Conservation (phyloP, 37 sponge, comb jelly and placozoan genomes). For the Bolinopsis microptera region DNA sequence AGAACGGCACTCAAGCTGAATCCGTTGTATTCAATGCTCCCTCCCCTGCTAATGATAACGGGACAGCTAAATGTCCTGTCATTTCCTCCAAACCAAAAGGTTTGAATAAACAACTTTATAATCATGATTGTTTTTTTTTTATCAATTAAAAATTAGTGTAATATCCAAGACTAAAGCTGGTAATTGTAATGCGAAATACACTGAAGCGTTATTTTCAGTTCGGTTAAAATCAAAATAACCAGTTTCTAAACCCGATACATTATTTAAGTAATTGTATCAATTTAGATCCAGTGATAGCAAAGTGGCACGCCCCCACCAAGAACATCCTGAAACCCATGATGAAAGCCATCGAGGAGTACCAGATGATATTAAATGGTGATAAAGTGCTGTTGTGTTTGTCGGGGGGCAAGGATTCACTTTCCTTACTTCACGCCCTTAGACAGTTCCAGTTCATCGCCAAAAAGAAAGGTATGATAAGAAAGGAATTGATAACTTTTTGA, state of each 20-base stretch:
- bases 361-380: conserved; percentile 84
- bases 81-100: not conserved
- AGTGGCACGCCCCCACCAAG: conserved; percentile 82
- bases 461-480: conserved; percentile 13
- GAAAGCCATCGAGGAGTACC: conserved; percentile 82
- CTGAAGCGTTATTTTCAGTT: no score
- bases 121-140: no score
- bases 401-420: conserved; percentile 94
- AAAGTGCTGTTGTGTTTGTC: conserved; percentile 86
- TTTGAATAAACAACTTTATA: not conserved
- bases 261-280: no score
- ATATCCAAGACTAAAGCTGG: no score
- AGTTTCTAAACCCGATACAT: no score
- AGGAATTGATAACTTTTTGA: no score
- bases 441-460: conserved; percentile 82
- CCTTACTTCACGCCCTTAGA: conserved; percentile 83
- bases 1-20: not conserved
- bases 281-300: conserved; percentile 6
- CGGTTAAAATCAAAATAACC: no score
- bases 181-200: no score
- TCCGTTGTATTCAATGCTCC: not conserved
- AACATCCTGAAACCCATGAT: conserved; percentile 76
- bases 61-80: not conserved
- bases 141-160: no score
- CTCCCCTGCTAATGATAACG: not conserved